Evolutionary conservation across 1,140 invertebrate genomes (phyloP).

Genomic region (Dendroctonus valens): DNA sequence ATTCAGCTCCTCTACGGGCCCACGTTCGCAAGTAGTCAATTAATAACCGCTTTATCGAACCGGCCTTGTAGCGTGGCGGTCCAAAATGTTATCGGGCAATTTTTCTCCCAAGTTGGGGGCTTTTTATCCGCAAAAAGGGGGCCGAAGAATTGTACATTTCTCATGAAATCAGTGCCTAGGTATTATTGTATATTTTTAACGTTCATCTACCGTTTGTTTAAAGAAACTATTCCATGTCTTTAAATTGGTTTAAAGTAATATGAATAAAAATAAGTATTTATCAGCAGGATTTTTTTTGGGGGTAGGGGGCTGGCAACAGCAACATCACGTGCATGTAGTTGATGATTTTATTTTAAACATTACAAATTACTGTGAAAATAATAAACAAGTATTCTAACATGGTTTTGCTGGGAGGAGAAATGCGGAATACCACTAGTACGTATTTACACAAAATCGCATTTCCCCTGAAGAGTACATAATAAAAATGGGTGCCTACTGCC

Average conservation of each 20-base stretch:
- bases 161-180: slow-evolving; percentile 47
- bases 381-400: slow-evolving; percentile 35
- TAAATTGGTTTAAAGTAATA: slow-evolving; percentile 45
- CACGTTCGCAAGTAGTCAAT: too few species aligned
- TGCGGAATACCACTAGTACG: background rate
- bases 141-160: slow-evolving; percentile 28
- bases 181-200: slow-evolving; percentile 48
- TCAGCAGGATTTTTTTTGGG: background rate
- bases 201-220: slow-evolving; percentile 43
- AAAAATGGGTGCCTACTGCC: background rate
- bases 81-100: too few species aligned
- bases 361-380: slow-evolving; percentile 37
- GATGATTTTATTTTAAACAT: slow-evolving; percentile 32
- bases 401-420: slow-evolving; percentile 1
- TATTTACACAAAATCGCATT: slow-evolving; percentile 27
- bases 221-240: slow-evolving; percentile 38
- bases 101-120: too few species aligned
- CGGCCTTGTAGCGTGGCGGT: too few species aligned
- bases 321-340: background rate
- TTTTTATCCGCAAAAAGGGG: slow-evolving; percentile 1
- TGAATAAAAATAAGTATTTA: background rate
- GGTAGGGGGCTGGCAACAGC: background rate
- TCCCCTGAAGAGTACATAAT: slow-evolving; percentile 19
- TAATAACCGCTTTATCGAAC: too few species aligned
- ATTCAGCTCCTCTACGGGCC: too few species aligned